Base-by-base conservation (phyloP, 1,140 invertebrate genomes). In the Drosophila neocordata region DNA sequence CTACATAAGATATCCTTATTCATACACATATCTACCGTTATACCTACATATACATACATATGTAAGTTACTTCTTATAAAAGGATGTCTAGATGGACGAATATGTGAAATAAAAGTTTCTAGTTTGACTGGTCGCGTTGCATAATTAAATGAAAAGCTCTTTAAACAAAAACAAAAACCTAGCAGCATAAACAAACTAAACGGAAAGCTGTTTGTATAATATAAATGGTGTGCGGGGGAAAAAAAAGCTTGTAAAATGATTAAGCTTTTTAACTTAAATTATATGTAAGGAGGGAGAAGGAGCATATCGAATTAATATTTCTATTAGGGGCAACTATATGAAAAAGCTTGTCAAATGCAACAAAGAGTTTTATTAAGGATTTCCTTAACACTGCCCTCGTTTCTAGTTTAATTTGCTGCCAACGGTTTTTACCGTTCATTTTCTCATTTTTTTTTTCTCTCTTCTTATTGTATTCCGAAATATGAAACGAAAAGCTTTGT, bases 121-220 rank as follows among this genome's bases (percentile, higher is more conserved):
- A 38, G 48, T 44, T 44, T 44, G 13, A 15, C 57, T 31, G 37
- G 48, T 37, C 37, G 11, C 34, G 51, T 83, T 83, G 79, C 76
- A 83, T 83, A 83, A 83, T 83, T 83, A 70, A 83, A 56, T 69
- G 65, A 63, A 55, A 73, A 82, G 79, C 79, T 82, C 62, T 78
- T 3, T 7, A 34, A 15, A 31, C 4, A 31, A 31, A 31, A 7
- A 66, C 35, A 62, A 73, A 57, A 73, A 57, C 44, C 68, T 73
- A 37, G 51, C n/a, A 34, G 52, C 51, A 51, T 64, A 71, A 57
- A 79, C 51, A 63, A 75, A 65, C 60, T 58, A 75, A 75, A 67
- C 20, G 53, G 31, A 63, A 69, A 74, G 62, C 62, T 71, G 41
- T 31, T 24, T 9, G 4, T 27, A n/a, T 27, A 15, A 27, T 13